A percentile compares a stretch with the other conserved stretches of the same genome.
Conservation (phyloP, 2,888 invertebrate genomes). For the Luperina nickerlii region DNA sequence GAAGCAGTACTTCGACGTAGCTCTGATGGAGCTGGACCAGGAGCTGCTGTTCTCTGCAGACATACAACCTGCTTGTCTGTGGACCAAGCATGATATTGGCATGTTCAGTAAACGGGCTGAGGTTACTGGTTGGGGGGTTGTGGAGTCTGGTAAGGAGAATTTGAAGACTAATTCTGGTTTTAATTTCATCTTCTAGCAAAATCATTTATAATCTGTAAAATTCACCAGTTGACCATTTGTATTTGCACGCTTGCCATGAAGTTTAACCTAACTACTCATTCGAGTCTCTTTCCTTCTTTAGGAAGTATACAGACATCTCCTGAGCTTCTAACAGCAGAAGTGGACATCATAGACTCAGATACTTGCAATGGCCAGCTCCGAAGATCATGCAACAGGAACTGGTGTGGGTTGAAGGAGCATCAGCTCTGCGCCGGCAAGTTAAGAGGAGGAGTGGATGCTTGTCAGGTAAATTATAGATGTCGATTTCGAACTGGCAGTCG, state of each 20-base stretch:
- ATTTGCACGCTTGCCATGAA: background rate
- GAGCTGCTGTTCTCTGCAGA: conserved; percentile 69
- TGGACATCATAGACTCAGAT: conserved; percentile 74
- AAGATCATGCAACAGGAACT: conserved; percentile 73
- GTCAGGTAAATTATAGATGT: conserved; percentile 72
- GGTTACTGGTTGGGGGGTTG: conserved; percentile 81
- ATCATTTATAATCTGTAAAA: background rate
- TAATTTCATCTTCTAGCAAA: background rate
- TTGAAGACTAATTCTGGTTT: background rate
- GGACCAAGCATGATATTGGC: conserved; percentile 67
- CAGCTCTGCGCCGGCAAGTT: conserved; percentile 83
- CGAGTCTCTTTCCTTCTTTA: conserved; percentile 24
- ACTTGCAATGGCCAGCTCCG: conserved; percentile 71
- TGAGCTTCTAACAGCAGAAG: conserved; percentile 74
- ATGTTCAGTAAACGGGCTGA: conserved; percentile 68
- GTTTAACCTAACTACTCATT: background rate
- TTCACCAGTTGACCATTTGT: background rate
- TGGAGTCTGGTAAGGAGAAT: conserved; percentile 70
- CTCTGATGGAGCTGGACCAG: conserved; percentile 74
- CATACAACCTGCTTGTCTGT: conserved; percentile 81
- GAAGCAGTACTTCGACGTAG: conserved; percentile 80
- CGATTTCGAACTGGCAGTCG: background rate
- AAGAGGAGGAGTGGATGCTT: conserved; percentile 80
- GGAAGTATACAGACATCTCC: conserved; percentile 71
- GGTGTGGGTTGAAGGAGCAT: conserved; percentile 74